Base-by-base conservation (phyloP, 2,797 vertebrate species). In the Kryptolebias ocellatus region DNA sequence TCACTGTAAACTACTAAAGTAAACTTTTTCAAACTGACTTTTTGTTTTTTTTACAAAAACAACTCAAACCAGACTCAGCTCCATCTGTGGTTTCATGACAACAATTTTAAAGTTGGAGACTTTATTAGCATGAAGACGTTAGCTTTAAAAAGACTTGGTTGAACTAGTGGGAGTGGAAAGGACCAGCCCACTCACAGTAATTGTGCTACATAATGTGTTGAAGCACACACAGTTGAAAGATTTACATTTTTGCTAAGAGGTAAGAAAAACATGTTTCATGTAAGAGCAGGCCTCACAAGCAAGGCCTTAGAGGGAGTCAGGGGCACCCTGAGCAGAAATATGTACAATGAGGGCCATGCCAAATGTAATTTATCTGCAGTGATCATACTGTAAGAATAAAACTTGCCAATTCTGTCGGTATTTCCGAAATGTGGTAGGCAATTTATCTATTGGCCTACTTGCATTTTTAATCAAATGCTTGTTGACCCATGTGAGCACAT, bases 201-300 rank as follows among this genome's bases (percentile, higher is more conserved):
- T 60, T 31, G 5, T 60, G 10, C 17, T 50, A 10, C 11, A 34
- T 20, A 15, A 49, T 34, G 17, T 34, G 7, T n/a, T 20, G 28
- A 60, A 34, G 3, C 18, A 16, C 27, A 29, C n/a, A 18, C 17
- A 47, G 45, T 5, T 60, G 45, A 34, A 34, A 31, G 45, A 34
- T 60, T 34, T 49, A 49, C 28, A 60, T 34, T 49, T 18, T 18
- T n/a, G 47, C 16, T 34, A 14, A 16, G 9, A 18, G 58, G 45
- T 31, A 49, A 59, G 24, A 29, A 31, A 60, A 49, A 60, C 18
- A 49, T 34, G n/a, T 60, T 34, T 49, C n/a, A 34, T 37, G 31
- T 16, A 49, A 14, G 3, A 49, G 28, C 15, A 17, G 58, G 28
- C 46, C 45, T 49, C 28, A 60, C 18, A n/a, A 45, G 44, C 9